Evolutionary conservation across 1,140 invertebrate species (phyloP).

Genomic region (Geopemphigus sp.): DNA sequence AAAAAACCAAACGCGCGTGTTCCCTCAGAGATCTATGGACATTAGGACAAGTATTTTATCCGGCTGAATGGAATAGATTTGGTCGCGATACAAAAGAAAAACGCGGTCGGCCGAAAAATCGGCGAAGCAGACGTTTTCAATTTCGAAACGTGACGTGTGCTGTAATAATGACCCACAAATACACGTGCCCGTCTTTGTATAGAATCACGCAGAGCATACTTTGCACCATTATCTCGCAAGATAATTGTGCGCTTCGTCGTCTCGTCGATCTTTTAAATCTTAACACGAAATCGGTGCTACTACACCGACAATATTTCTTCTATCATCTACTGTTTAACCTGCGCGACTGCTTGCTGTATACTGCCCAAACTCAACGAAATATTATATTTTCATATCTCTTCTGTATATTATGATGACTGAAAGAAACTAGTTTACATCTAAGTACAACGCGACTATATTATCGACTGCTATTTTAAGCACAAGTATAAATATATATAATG

Average conservation of each 20-base stretch:
- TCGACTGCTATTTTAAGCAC: too few relatives aligned
- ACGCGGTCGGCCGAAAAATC: slow-evolving; percentile 15
- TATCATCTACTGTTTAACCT: slow-evolving; percentile 14
- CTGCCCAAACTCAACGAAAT: too few relatives aligned
- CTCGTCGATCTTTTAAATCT: slow-evolving; percentile 32
- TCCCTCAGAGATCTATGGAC: slow-evolving; percentile 16
- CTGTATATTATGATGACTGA: too few relatives aligned
- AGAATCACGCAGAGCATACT: slow-evolving; percentile 19
- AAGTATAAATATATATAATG: too few relatives aligned
- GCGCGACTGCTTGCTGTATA: too few relatives aligned
- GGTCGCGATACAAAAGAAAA: slow-evolving; percentile 34
- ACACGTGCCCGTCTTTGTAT: not conserved
- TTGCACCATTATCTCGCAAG: slow-evolving; percentile 24
- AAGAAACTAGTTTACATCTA: too few relatives aligned
- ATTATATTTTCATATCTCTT: too few relatives aligned
- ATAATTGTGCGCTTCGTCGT: slow-evolving; percentile 14
- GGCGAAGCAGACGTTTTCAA: slow-evolving; percentile 5
- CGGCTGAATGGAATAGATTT: not conserved
- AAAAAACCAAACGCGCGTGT: slow-evolving; percentile 22
- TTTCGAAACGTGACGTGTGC: slow-evolving; percentile 42
- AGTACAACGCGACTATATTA: too few relatives aligned
- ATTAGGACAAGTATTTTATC: not conserved
- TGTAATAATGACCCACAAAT: slow-evolving; percentile 41
- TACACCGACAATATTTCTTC: not conserved
- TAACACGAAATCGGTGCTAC: slow-evolving; percentile 11